Evolutionary conservation across 2,113 vertebrate species (phyloP), one percentile per base, ranked within the genome.

Genomic region (Catharus bicknelli): DNA sequence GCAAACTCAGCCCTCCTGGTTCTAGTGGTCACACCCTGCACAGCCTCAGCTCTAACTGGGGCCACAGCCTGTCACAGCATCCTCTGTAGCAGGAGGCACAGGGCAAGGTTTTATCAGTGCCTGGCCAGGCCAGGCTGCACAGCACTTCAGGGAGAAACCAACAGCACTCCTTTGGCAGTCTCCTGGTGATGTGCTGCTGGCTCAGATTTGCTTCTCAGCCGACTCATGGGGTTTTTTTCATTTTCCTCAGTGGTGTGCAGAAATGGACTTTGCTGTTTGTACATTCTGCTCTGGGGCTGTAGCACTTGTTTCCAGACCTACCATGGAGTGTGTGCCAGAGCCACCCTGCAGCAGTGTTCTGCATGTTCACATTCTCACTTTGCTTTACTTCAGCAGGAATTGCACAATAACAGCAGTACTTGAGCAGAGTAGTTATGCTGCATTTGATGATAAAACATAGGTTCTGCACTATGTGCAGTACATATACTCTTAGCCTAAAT

Each of bases 321-420:
- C 25, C 29, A 6, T 0, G 6, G 27, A 36, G 22, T 1, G 2
- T 17, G 11, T 4, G 10, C 51, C 50, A 77, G 27, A 72, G 63
- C 73, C 5, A 6, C 30, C 12, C 50, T 42, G 34, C 43, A 81
- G 40, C 29, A 43, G 18, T 11, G 20, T 53, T 75, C 42, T 23
- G 40, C 29, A 3, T 0, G 2, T 9, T 68, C 30, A 10, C 26
- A 40, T 48, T 9, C 5, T 70, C 4, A 5, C n/a, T 13, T 38
- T 4, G 7, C 32, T 51, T 51, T 36, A 16, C 5, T 48, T 17
- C 29, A 36, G 26, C 67, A 34, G 34, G 30, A 68, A 29, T 20
- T 43, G 34, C 43, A 68, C 43, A 68, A 13, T 82, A 61, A 45
- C 27, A 61, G 2, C 26, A 27, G 26, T 27, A 40, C 57, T 34